Evolutionary conservation across 2,113 vertebrate species (phyloP).

Genomic region (Cebidichthys violaceus): DNA sequence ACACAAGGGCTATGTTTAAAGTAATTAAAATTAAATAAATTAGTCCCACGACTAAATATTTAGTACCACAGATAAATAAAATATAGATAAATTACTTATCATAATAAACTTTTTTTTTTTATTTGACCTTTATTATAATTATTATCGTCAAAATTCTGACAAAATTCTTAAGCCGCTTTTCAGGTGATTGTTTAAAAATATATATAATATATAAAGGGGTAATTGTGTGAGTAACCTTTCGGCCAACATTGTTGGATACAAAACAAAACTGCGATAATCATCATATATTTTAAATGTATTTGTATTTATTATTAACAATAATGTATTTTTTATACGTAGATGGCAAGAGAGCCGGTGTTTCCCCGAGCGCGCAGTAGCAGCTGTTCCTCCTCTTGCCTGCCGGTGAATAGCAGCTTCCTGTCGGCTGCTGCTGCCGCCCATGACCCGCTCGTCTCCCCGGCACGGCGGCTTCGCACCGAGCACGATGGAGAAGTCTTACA

Average conservation of each 20-base stretch:
- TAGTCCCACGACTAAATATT: not conserved
- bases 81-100: not conserved
- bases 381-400: constrained; percentile 62
- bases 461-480: not conserved
- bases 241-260: not conserved
- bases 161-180: not conserved
- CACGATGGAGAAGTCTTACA: not conserved
- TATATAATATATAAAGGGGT: not conserved
- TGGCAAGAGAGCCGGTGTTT: constrained; percentile 28
- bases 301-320: not conserved
- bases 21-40: not conserved
- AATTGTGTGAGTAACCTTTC: not conserved
- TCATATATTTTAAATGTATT: not conserved
- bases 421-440: constrained; percentile 50
- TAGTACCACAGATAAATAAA: not conserved
- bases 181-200: not conserved
- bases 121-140: not conserved
- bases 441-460: constrained; percentile 14
- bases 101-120: not conserved
- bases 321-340: not conserved
- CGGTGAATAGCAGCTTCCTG: constrained; percentile 79
- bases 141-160: not conserved
- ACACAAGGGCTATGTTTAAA: not conserved
- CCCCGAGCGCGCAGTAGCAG: constrained; percentile 32
- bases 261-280: not conserved